A percentile compares a stretch with the other conserved stretches of the same genome.
These are phyloP conservation scores for Chalcis sispes DNA, from an alignment of 2,888 invertebrate genomes.

Conservation along the genomic window DNA sequence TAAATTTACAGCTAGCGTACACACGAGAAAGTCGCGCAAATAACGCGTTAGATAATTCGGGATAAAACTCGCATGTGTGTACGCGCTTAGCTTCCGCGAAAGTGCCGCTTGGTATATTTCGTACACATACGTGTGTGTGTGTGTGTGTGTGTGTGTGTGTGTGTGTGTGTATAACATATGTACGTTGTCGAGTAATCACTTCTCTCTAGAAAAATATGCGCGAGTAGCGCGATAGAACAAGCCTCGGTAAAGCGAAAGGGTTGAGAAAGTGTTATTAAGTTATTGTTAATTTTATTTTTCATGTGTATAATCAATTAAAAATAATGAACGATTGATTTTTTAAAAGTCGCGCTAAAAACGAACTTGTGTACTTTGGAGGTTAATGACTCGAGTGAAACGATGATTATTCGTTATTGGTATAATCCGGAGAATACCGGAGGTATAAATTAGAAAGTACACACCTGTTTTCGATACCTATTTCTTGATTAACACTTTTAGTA, in stretches of 20 bases:
- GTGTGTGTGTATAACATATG: no score
- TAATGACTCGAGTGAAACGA: constrained; percentile 11
- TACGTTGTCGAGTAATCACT: no score
- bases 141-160: no score
- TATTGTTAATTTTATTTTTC: neutral
- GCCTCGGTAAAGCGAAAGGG: constrained; percentile 12
- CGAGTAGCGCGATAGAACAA: constrained; percentile 14
- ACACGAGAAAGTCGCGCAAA: constrained; percentile 14
- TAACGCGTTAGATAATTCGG: constrained; percentile 49
- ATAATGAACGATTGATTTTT: no score
- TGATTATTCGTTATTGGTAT: neutral
- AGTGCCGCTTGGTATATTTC: constrained; percentile 29
- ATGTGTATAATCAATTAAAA: neutral
- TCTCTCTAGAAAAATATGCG: no score
- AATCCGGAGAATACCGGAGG: constrained; percentile 8
- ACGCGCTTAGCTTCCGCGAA: constrained; percentile 54
- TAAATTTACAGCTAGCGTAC: no score
- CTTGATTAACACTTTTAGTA: constrained; percentile 11
- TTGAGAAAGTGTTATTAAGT: constrained; percentile 4
- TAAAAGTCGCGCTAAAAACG: neutral
- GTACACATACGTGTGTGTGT: neutral
- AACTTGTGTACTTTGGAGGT: constrained; percentile 6
- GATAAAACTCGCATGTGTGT: constrained; percentile 43
- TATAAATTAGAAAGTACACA: constrained; percentile 24
- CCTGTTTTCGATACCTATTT: constrained; percentile 7